Percentiles rank a stretch among this genome's conserved stretches.
Conservation (phyloP, 30 jellyfish, hydroid and myxozoan species). For the Sanderia malayensis region DNA sequence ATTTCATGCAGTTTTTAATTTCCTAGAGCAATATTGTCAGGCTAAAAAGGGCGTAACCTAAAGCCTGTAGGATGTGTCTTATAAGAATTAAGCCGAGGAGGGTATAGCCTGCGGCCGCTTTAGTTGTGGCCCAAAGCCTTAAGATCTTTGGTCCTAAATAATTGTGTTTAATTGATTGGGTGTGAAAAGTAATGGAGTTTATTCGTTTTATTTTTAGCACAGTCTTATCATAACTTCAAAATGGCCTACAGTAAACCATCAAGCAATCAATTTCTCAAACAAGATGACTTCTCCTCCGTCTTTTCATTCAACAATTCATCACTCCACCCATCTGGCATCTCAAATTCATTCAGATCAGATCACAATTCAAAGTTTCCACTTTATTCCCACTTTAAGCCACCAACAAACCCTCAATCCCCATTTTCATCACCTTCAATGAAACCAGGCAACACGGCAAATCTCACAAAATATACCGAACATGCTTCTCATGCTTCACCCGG, state of each 20-base stretch:
- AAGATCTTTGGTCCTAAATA: not conserved
- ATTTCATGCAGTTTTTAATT: too few species aligned
- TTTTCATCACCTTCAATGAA: conserved; percentile 15
- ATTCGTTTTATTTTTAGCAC: not conserved
- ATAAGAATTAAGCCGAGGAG: too few species aligned
- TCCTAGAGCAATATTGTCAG: too few species aligned
- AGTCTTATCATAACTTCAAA: not conserved
- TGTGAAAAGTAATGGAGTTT: not conserved
- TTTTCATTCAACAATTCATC: conserved; percentile 49
- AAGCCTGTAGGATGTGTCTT: too few species aligned
- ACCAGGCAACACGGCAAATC: conserved; percentile 22
- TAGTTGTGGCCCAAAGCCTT: not conserved
- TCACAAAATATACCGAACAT: conserved; percentile 56
- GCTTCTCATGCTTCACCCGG: conserved; percentile 69
- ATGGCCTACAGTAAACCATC: conserved; percentile 73
- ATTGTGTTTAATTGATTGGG: not conserved
- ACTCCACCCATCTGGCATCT: conserved; percentile 9
- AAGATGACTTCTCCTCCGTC: conserved; percentile 62
- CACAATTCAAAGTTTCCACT: conserved; percentile 31
- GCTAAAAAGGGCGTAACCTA: too few species aligned
- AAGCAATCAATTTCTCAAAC: conserved; percentile 53
- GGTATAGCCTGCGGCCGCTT: too few species aligned
- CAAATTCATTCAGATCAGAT: conserved; percentile 22
- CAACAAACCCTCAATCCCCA: conserved; percentile 30
- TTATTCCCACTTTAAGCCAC: conserved; percentile 27